Base-by-base conservation (phyloP, 2,888 invertebrate genomes). In the Asteroscopus sphinx region DNA sequence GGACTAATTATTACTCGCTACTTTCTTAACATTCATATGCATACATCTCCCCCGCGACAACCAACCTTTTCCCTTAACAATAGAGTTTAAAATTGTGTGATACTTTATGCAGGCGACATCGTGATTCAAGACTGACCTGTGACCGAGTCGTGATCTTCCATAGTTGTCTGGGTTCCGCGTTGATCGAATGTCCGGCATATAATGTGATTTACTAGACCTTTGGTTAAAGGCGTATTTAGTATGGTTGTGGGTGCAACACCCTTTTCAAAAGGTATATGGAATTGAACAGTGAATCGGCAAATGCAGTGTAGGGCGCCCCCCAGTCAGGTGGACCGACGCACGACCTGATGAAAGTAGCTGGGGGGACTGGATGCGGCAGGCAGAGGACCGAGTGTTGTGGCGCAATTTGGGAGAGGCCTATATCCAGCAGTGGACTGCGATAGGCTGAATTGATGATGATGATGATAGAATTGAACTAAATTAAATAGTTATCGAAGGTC, bases 141-240 rank as follows among this genome's bases (percentile, higher is more conserved):
- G 75, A 73, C 73, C 77, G 45, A 65, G 69, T 76, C 77, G 77
- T 77, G 77, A 77, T 65, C 74, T 63, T 67, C 73, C 60, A 70
- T 63, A 67, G 63, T 51, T 60, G 59, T 44, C 46, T 48, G 15
- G 36, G 55, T 73, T 73, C 70, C 68, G 49, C 56, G 58, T 56
- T 55, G 67, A 63, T 45, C 53, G 52, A 73, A 60, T 58, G 73
- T 70, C 70, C 67, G 52, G 67, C 56, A 72, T 42, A 36, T 60
- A 44, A 51, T 54, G 73, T 69, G 63, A 63, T 68, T 73, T 73
- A 72, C 57, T 54, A 45, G 26, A 63, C 32, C 41, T 71, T 16
- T 36, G 30, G 39, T 8, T 36, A 55, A 53, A 17, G 39, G 53
- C 40, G 41, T 33, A 55, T 25, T 52, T 32, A 12, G 32, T 9